Evolutionary conservation across 2,113 vertebrate genomes (phyloP).

Genomic region (Tragelaphus strepsiceros): DNA sequence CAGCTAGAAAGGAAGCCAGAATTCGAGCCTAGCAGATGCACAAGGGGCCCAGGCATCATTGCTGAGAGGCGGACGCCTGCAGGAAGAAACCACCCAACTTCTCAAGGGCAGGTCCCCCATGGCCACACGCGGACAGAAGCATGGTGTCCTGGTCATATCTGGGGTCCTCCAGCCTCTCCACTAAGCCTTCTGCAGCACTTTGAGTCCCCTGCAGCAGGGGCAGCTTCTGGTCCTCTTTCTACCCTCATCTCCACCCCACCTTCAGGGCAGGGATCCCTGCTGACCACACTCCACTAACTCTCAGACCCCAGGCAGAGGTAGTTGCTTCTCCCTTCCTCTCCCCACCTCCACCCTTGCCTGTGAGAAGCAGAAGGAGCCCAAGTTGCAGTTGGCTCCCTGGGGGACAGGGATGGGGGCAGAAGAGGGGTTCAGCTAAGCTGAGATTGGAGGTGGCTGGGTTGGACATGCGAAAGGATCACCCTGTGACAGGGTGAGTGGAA

Average conservation of each 20-base stretch:
- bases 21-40: not conserved
- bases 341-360: not conserved
- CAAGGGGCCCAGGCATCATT: not conserved
- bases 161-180: not conserved
- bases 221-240: not conserved
- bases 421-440: not conserved
- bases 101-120: not conserved
- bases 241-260: not conserved
- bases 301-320: not conserved
- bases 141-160: not conserved
- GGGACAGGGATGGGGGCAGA: not conserved
- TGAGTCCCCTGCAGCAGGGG: not conserved
- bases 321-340: not conserved
- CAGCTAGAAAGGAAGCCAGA: not conserved
- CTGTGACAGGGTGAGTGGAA: too few relatives aligned
- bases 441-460: not conserved
- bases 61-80: not conserved
- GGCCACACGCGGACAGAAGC: not conserved
- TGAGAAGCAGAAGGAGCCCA: not conserved
- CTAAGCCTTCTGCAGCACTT: not conserved
- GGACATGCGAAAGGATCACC: not conserved
- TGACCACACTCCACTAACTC: not conserved
- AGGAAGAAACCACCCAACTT: not conserved
- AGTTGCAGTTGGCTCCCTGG: not conserved
- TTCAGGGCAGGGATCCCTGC: not conserved